Percentiles rank a stretch among this genome's conserved stretches.
These are phyloP conservation scores for Argynnis bischoffii DNA, from an alignment of 2,888 invertebrate species.

Conservation along the genomic window DNA sequence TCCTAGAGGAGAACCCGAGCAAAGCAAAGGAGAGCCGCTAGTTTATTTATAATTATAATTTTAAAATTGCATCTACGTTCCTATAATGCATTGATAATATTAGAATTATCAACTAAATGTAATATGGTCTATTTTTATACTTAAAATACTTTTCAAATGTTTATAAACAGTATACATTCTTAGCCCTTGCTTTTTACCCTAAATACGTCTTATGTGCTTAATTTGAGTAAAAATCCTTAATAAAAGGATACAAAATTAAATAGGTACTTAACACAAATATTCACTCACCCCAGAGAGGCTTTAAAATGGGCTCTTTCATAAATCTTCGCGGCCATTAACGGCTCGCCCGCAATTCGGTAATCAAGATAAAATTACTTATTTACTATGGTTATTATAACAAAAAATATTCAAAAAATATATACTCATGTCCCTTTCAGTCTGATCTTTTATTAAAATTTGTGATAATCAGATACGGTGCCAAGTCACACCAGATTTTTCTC, in stretches of 20 bases:
- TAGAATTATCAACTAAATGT: no score
- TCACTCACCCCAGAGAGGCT: constrained; percentile 36
- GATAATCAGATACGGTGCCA: not conserved
- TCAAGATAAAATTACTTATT: constrained; percentile 6
- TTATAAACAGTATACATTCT: not conserved
- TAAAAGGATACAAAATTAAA: constrained; percentile 21
- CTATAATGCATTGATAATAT: no score
- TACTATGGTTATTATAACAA: no score
- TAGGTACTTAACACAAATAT: constrained; percentile 20
- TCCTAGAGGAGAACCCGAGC: no score
- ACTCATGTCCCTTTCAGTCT: not conserved
- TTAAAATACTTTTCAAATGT: not conserved
- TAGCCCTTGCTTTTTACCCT: not conserved
- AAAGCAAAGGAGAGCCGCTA: no score
- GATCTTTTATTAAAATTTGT: not conserved
- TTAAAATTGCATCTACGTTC: no score
- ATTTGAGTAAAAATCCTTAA: constrained; percentile 10
- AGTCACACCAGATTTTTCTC: constrained; percentile 16
- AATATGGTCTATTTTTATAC: no score
- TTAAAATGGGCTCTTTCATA: constrained; percentile 68
- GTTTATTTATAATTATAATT: no score
- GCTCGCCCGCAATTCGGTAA: constrained; percentile 66
- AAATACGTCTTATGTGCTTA: not conserved
- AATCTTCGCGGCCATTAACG: constrained; percentile 71
- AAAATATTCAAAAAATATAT: no score